phyloP scores from a whole-genome alignment of 53 echinoderm and acorn worm species.

The Echinometra lucunter region DNA sequence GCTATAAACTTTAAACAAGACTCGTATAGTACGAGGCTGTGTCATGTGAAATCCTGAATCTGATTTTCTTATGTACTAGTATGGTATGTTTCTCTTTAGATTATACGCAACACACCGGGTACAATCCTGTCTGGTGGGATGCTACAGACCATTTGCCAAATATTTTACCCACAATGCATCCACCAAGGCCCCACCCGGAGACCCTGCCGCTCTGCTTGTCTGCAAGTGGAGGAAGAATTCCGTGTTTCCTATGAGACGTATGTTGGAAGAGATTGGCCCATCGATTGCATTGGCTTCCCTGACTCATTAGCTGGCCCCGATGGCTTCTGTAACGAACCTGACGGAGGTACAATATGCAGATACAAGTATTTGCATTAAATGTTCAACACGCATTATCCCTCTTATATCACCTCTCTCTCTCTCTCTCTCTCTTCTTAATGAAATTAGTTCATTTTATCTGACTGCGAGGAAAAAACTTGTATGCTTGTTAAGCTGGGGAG shows the following conservation, averaged over 20 bases:
- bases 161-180: conserved; percentile 43
- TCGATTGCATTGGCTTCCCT: background rate
- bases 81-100: background rate
- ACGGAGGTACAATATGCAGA: background rate
- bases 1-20: too few species aligned
- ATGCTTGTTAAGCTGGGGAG: too few species aligned
- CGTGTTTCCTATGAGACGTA: background rate
- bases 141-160: background rate
- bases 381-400: background rate
- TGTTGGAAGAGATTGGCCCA: conserved; percentile 1
- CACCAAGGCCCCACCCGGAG: conserved; percentile 54
- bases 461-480: too few species aligned
- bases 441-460: too few species aligned
- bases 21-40: background rate
- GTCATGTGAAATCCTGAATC: background rate
- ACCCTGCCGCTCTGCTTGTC: background rate
- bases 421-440: background rate
- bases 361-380: background rate
- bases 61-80: background rate
- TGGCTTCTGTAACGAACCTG: background rate
- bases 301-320: background rate
- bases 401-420: background rate
- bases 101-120: background rate
- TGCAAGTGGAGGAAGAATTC: conserved; percentile 20
- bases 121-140: background rate